Conservation (phyloP, 2,888 invertebrate species). For the Chrysina gloriosa region DNA sequence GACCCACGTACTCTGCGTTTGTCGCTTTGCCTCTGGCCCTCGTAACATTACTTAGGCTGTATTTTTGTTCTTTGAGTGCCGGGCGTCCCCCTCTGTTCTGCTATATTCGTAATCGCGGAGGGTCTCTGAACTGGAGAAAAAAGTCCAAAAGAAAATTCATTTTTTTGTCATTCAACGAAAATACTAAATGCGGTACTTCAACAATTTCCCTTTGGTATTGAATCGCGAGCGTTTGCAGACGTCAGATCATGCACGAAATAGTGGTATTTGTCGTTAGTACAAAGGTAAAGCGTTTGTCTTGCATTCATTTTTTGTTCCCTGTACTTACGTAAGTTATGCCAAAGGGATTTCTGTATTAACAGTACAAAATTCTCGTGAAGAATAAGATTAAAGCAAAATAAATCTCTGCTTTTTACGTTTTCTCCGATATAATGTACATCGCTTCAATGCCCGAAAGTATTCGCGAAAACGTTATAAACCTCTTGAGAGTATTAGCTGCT, state of each 20-base stretch:
- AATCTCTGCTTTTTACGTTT: neutral
- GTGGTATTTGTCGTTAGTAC: neutral
- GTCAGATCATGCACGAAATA: constrained; percentile 7
- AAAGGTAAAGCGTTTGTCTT: constrained; percentile 13
- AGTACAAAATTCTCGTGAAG: neutral
- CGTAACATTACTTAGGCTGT: constrained; percentile 51
- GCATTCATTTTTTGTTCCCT: neutral
- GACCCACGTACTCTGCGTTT: constrained; percentile 58
- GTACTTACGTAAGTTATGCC: neutral
- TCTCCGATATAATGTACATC: neutral
- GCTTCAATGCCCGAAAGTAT: neutral
- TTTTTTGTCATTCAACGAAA: constrained; percentile 13
- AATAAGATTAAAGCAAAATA: neutral
- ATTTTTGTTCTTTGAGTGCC: constrained; percentile 48
- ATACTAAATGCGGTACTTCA: constrained; percentile 19
- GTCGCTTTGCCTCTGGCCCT: constrained; percentile 55
- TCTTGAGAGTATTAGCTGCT: too few species aligned
- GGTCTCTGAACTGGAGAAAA: constrained; percentile 46
- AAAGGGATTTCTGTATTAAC: neutral
- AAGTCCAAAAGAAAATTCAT: constrained; percentile 20
- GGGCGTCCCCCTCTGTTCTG: constrained; percentile 45
- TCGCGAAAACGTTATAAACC: too few species aligned
- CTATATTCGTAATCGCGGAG: constrained; percentile 48
- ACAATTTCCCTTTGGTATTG: constrained; percentile 30
- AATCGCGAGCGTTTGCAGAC: constrained; percentile 9